A percentile compares a stretch with the other conserved stretches of the same genome.
These are phyloP conservation scores for Dolichomitus sp. DNA, from an alignment of 2,888 invertebrate genomes.

Conservation along the genomic window DNA sequence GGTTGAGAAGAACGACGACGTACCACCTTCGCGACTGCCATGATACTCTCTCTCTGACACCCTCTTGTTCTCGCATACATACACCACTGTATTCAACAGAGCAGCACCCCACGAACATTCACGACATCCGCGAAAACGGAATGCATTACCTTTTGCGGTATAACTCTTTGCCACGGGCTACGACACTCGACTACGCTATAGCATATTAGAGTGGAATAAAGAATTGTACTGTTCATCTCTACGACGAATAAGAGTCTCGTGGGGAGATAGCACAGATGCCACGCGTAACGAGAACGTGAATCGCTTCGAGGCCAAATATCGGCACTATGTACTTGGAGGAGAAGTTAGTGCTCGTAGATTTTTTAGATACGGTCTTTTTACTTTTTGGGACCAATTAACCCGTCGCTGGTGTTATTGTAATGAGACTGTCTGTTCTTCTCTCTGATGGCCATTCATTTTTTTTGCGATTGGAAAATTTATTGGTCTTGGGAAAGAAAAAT, in stretches of 20 bases:
- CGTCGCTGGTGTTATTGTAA: neutral
- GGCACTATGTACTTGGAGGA: neutral
- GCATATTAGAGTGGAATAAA: constrained; percentile 40
- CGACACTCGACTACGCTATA: constrained; percentile 20
- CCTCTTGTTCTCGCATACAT: constrained; percentile 39
- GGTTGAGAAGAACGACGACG: constrained; percentile 63
- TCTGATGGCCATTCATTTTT: no score
- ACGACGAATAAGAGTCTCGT: constrained; percentile 5
- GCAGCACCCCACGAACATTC: constrained; percentile 56
- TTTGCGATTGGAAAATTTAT: no score
- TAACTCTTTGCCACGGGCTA: constrained; percentile 63
- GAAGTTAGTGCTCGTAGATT: neutral
- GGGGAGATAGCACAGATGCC: neutral
- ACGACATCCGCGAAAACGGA: constrained; percentile 77
- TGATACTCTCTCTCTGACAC: constrained; percentile 45
- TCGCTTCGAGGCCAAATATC: constrained; percentile 33
- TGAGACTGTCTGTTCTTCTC: neutral
- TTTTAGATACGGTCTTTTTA: neutral
- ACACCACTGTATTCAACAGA: constrained; percentile 69
- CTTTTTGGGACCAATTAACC: neutral
- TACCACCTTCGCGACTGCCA: constrained; percentile 72
- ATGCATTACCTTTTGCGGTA: constrained; percentile 69
- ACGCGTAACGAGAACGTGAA: constrained; percentile 14
- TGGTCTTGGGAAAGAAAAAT: no score
- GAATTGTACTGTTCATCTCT: constrained; percentile 40